Base-by-base conservation (phyloP, 2,888 invertebrate species). In the Cerastis rubricosa region DNA sequence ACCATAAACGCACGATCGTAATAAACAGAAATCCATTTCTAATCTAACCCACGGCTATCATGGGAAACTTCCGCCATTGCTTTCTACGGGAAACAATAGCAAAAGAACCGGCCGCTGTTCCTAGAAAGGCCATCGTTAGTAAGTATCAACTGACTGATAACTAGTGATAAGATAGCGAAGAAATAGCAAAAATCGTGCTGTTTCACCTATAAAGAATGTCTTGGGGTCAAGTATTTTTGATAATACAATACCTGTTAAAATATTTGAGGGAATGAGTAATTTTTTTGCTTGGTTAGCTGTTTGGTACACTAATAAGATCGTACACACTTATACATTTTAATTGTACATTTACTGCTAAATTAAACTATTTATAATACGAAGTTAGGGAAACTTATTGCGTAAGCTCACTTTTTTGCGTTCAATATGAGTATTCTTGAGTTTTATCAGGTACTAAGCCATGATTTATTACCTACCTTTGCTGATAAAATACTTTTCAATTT, bases 71-170 rank as follows among this genome's bases (percentile, higher is more conserved):
- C 75, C 77, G 75, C 69, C 49, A 61, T 74, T 14, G 54, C 72
- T 83, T 76, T 86, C 76, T 83, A 72, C 11, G 75, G 71, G 17
- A 71, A 49, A 86, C 85, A 86, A 86, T 86, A 63, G 67, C 49
- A 66, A 78, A 70, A 65, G 51, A 74, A 14, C 61, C 40, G n/a
- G 74, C 71, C 57, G 29, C 22, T 64, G 35, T 86, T 83, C 88
- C 75, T 14, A 61, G 86, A 80, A 88, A 73, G 67, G 68, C 59
- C 71, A 74, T 85, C 74, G 67, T 87, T 84, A 85, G 61, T 35
- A 43, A 51, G 86, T 77, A 85, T 40, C 35, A 35, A 61, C 59
- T 43, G 22, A 70, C 78, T 73, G 87, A 87, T 84, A 86, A 80
- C n/a, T 35, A 69, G 74, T 76, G 87, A 87, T 86, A 87, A 81